Evolutionary conservation across 2,888 invertebrate genomes (phyloP).

Genomic region (Cosmia trapezina): DNA sequence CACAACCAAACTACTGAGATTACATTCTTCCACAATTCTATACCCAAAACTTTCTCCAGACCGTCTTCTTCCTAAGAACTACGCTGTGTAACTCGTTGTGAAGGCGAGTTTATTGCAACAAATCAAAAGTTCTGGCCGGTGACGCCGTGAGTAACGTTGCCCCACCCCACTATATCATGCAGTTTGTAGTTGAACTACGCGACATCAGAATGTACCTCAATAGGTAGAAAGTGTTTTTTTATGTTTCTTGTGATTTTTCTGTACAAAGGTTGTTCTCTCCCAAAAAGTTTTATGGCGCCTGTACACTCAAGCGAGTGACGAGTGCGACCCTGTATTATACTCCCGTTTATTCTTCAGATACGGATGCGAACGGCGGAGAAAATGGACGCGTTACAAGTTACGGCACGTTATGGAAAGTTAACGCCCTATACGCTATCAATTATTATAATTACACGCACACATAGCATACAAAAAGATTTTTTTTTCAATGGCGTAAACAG

Average conservation of each 20-base stretch:
- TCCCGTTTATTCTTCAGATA: too few species aligned
- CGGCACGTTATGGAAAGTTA: too few species aligned
- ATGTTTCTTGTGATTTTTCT: background rate
- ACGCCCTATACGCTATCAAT: too few species aligned
- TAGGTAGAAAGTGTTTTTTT: slow-evolving; percentile 2
- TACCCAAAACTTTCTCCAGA: background rate
- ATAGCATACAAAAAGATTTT: too few species aligned
- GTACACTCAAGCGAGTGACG: too few species aligned
- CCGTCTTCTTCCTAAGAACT: slow-evolving; percentile 23
- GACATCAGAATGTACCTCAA: background rate
- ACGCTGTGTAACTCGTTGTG: slow-evolving; percentile 58
- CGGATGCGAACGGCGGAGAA: too few species aligned
- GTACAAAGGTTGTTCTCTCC: background rate
- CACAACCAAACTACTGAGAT: background rate
- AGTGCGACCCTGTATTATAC: too few species aligned
- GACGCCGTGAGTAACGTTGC: slow-evolving; percentile 67
- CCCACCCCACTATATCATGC: slow-evolving; percentile 57
- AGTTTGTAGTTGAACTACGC: slow-evolving; percentile 10
- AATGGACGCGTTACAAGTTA: too few species aligned
- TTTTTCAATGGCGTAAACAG: too few species aligned
- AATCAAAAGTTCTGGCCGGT: slow-evolving; percentile 73
- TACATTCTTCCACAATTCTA: background rate
- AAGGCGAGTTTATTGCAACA: slow-evolving; percentile 76
- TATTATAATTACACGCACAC: too few species aligned
- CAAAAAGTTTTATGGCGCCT: background rate